Conservation (phyloP, 2,113 vertebrate species). For the Xenopus laevis region DNA sequence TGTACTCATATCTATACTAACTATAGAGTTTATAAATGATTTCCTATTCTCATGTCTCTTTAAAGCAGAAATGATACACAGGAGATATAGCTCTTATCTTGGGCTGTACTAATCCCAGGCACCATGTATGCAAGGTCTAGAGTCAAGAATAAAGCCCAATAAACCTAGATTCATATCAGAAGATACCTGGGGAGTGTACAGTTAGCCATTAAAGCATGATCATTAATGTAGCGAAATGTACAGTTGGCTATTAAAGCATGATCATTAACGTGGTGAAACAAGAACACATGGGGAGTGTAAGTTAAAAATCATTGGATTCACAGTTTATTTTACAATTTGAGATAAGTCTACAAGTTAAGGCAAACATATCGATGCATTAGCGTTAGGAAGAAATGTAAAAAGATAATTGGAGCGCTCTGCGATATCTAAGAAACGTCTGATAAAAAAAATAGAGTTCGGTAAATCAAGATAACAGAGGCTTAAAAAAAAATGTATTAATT, state of each 20-base stretch:
- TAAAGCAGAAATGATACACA: too few relatives aligned
- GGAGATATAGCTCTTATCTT: too few relatives aligned
- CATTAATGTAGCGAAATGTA: not conserved
- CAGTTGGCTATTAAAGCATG: too few relatives aligned
- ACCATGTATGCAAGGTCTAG: too few relatives aligned
- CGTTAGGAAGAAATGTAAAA: slow-evolving; percentile 70
- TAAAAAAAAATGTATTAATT: slow-evolving; percentile 64
- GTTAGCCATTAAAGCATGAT: too few relatives aligned
- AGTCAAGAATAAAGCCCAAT: too few relatives aligned
- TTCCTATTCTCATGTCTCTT: too few relatives aligned
- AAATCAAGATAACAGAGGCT: slow-evolving; percentile 68
- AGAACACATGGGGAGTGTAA: slow-evolving; percentile 59
- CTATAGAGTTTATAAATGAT: too few relatives aligned
- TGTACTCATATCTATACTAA: too few relatives aligned
- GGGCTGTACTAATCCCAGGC: too few relatives aligned
- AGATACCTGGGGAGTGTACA: too few relatives aligned
- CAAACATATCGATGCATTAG: slow-evolving; percentile 81
- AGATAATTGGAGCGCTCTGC: slow-evolving; percentile 67
- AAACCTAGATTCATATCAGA: too few relatives aligned
- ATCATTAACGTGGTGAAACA: not conserved
- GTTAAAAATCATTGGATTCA: slow-evolving; percentile 64
- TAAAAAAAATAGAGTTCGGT: slow-evolving; percentile 55
- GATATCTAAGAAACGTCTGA: slow-evolving; percentile 70
- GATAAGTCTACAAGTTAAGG: slow-evolving; percentile 87
- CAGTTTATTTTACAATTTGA: slow-evolving; percentile 76